phyloP scores from a whole-genome alignment of 2,888 invertebrate species.

The Habroteleia sp. region DNA sequence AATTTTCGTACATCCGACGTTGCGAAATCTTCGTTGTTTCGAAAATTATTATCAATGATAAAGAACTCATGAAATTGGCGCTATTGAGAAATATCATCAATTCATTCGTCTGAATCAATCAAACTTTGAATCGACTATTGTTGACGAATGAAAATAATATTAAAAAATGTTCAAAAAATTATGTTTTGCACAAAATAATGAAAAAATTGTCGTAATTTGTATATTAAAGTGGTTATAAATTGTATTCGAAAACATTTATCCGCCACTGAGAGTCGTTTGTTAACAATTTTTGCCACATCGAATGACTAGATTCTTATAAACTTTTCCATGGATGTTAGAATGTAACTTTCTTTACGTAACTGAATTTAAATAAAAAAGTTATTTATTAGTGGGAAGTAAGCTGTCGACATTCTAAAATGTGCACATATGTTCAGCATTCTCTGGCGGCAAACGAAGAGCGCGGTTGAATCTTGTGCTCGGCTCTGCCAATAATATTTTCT shows the following conservation, averaged over 20 bases:
- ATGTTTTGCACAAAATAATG: too few species aligned
- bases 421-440: conserved; percentile 49
- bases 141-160: too few species aligned
- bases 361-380: conserved; percentile 45
- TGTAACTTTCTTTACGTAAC: conserved; percentile 57
- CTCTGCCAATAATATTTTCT: conserved; percentile 44
- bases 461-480: conserved; percentile 25
- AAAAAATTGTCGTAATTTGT: too few species aligned
- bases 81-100: too few species aligned
- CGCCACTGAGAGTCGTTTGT: not conserved
- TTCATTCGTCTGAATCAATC: too few species aligned
- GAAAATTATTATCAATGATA: too few species aligned
- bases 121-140: too few species aligned
- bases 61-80: too few species aligned
- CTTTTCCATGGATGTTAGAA: conserved; percentile 27
- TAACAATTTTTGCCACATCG: conserved; percentile 11
- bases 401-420: conserved; percentile 53
- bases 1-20: conserved; percentile 35
- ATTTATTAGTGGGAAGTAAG: conserved; percentile 59
- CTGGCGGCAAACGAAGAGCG: conserved; percentile 24
- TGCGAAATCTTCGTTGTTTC: conserved; percentile 22
- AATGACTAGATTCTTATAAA: conserved; percentile 13
- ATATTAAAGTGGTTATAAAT: not conserved
- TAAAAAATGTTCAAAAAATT: too few species aligned
- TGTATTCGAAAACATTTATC: not conserved